Evolutionary conservation across 2,113 vertebrate species (phyloP).

Genomic region (Lamprologus tigripictilis): DNA sequence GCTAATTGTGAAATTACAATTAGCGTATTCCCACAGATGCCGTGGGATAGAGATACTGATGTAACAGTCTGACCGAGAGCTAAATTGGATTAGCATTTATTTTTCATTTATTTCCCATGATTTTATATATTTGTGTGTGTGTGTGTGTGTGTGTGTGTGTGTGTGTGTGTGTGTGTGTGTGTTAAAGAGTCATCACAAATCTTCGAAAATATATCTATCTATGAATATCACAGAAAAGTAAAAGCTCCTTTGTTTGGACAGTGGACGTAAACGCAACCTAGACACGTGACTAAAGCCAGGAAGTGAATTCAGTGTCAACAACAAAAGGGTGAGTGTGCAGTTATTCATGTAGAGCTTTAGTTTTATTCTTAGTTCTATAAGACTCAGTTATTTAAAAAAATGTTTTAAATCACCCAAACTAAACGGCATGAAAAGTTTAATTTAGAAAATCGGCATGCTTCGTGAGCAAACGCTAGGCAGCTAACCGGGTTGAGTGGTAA

Average conservation of each 20-base stretch:
- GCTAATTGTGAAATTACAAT: neutral
- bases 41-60: neutral
- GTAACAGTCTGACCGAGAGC: neutral
- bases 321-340: constrained; percentile 37
- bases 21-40: neutral
- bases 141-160: too few species aligned
- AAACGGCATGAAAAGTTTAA: neutral
- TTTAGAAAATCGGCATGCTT: neutral
- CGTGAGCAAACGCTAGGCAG: neutral
- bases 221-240: neutral
- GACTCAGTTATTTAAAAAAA: neutral
- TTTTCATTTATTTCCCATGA: neutral
- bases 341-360: neutral
- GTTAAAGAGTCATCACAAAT: neutral
- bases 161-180: neutral
- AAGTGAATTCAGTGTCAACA: constrained; percentile 39
- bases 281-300: constrained; percentile 50
- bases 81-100: neutral
- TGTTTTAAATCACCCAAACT: neutral
- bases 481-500: neutral
- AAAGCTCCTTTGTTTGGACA: neutral
- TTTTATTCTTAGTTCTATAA: neutral
- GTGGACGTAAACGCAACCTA: neutral
- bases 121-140: neutral
- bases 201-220: neutral